Percentiles rank a stretch among this genome's conserved stretches.
These are phyloP conservation scores for Nephrotoma flavescens DNA, from an alignment of 2,888 invertebrate genomes.

Conservation along the genomic window DNA sequence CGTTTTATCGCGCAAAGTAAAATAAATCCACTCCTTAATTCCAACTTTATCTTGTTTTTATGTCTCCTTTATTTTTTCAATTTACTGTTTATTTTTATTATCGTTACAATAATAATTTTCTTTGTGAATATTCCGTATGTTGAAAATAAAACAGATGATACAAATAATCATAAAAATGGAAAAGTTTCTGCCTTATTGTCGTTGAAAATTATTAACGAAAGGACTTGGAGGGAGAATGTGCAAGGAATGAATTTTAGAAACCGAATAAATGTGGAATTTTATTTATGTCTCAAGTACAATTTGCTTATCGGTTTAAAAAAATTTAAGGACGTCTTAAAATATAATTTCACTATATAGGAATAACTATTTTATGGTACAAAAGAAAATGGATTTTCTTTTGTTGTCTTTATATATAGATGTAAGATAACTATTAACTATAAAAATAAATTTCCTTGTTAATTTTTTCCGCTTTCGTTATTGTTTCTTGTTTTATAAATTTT, in stretches of 20 bases:
- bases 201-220: background rate
- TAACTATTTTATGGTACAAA: background rate
- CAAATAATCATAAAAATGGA: background rate
- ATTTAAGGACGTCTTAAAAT: background rate
- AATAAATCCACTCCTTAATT: background rate
- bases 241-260: background rate
- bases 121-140: background rate
- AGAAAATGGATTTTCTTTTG: background rate
- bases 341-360: background rate
- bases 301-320: background rate
- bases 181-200: background rate
- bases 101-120: background rate
- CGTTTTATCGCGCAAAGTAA: background rate
- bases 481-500: background rate
- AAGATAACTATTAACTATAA: background rate
- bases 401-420: background rate
- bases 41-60: background rate
- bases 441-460: background rate
- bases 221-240: background rate
- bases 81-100: background rate
- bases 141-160: background rate
- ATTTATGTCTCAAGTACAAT: background rate
- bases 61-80: background rate
- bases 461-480: background rate
- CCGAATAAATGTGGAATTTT: too few species aligned